phyloP scores from a whole-genome alignment of 2,888 invertebrate species.

The Tortrix viridana region DNA sequence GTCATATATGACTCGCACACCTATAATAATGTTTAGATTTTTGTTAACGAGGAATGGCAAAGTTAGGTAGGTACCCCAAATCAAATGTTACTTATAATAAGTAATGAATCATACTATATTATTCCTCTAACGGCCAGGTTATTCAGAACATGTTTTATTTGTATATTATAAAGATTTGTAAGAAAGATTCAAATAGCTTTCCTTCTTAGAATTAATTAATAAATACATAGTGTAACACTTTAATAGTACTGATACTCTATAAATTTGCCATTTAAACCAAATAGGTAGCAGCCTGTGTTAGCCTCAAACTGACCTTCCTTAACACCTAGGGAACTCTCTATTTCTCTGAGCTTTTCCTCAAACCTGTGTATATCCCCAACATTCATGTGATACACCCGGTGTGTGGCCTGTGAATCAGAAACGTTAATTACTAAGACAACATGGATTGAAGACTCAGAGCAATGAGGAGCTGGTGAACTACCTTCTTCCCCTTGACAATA shows the following conservation, averaged over 20 bases:
- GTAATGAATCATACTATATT: no score
- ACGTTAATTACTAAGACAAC: not conserved
- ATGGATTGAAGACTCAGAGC: not conserved
- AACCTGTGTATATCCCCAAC: constrained; percentile 93
- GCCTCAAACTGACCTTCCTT: constrained; percentile 82
- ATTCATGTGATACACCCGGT: constrained; percentile 92
- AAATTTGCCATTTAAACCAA: no score
- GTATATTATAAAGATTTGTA: no score
- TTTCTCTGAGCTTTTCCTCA: constrained; percentile 94
- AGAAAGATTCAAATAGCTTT: no score
- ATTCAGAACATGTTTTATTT: no score
- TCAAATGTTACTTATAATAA: no score
- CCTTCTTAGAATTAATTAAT: no score
- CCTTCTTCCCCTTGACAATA: constrained; percentile 91
- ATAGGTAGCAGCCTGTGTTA: not conserved
- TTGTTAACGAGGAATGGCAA: no score
- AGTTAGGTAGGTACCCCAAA: no score
- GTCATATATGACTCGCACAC: constrained; percentile 93
- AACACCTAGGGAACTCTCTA: constrained; percentile 92
- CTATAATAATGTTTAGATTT: constrained; percentile 46
- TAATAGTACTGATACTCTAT: no score
- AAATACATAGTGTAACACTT: no score
- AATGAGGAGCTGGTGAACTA: constrained; percentile 50
- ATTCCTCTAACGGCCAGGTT: no score
- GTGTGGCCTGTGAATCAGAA: constrained; percentile 76